Conservation (phyloP, 2,113 vertebrate genomes). For the Cynoglossus semilaevis region DNA sequence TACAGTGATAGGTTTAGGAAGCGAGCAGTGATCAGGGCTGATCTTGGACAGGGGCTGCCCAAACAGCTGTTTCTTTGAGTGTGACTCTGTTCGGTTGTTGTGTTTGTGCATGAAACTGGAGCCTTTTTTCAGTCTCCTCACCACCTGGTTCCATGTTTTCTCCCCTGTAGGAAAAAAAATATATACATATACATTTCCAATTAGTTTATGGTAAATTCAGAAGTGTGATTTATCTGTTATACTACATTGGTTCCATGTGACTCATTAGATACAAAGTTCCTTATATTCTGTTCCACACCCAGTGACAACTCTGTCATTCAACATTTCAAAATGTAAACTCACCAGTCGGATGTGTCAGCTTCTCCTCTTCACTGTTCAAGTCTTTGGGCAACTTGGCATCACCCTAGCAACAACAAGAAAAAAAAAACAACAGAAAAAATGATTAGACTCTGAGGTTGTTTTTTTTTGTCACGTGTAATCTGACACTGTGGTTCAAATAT, state of each 20-base stretch:
- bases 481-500: too few species aligned
- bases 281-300: slow-evolving; percentile 13
- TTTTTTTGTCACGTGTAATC: neutral
- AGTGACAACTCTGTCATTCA: neutral
- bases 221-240: too few species aligned
- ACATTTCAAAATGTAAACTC: slow-evolving; percentile 75
- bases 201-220: too few species aligned
- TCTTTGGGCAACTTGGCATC: slow-evolving; percentile 72
- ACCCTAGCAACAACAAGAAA: slow-evolving; percentile 76
- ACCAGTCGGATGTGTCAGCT: slow-evolving; percentile 77
- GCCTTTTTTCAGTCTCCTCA: slow-evolving; percentile 71
- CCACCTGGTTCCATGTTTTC: slow-evolving; percentile 75
- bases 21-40: slow-evolving; percentile 73
- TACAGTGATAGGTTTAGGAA: slow-evolving; percentile 87
- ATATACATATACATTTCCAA: too few species aligned
- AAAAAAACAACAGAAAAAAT: neutral
- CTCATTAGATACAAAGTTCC: too few species aligned
- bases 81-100: slow-evolving; percentile 46
- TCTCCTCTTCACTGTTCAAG: slow-evolving; percentile 71
- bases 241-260: too few species aligned
- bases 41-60: slow-evolving; percentile 81
- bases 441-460: neutral
- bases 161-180: slow-evolving; percentile 63
- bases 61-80: slow-evolving; percentile 79
- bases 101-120: slow-evolving; percentile 57